Evolutionary conservation across 2,113 vertebrate genomes (phyloP), one percentile per base, ranked within the genome.

Genomic region (Platichthys flesus): DNA sequence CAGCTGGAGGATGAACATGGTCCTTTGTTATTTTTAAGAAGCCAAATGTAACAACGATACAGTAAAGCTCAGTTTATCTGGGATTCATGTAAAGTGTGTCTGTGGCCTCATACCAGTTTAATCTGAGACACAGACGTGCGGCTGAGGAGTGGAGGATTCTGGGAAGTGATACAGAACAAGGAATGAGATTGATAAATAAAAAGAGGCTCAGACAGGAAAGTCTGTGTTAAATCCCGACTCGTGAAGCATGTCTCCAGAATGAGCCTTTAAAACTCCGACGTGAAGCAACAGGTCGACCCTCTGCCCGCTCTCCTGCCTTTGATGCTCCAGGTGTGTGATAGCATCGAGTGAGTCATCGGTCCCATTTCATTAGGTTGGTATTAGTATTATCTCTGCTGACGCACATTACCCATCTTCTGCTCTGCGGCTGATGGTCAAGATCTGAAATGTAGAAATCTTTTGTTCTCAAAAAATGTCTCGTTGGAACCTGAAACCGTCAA

Each of bases 261-360:
- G 21, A 67, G 65, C 54, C 71, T 67, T 78, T 28, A 67, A 71
- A 81, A 60, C n/a, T 73, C 24, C 65, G 60, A 77, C 14, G 57
- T 76, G 86, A 82, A 58, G 23, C 16, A 20, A 4, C 15, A 57
- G 35, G 35, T 40, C 35, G 28, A 52, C 6, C 1, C n/a, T 58
- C n/a, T 0, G 51, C 23, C 58, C 18, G 2, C 56, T 26, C 4
- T 20, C 23, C 31, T 55, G 47, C 65, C 90, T 92, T 93, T 93
- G 90, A 93, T 90, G 88, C 80, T 82, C 79, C 92, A 94, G 92
- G 91, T 94, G 92, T 86, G 90, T 45, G 86, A 90, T 90, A 92
- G 5, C 60, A 90, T 91, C 89, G 67, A 63, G 57, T 52, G 84
- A 85, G 74, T 87, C 89, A 85, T 71, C 74, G 18, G 47, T 71